Base-by-base conservation (phyloP, 2,888 invertebrate species). In the Mythimna pallens region DNA sequence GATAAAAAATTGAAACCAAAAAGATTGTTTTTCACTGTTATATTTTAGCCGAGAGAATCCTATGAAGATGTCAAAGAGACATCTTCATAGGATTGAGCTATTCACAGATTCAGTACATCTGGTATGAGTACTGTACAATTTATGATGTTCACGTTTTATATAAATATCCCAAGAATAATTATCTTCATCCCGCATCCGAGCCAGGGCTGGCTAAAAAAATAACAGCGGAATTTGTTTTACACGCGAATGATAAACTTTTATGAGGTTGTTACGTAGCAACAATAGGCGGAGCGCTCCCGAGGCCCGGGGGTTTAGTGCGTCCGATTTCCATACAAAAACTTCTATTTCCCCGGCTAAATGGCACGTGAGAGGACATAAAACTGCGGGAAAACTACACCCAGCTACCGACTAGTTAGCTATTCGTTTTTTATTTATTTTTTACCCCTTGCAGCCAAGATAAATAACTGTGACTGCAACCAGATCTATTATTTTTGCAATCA, bases 311-410 rank as follows among this genome's bases (percentile, higher is more conserved):
- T 92, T 94, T 95, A 95, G 93, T 94, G 93, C 95, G 94, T 94
- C 95, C 95, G 94, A 96, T 95, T 96, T 95, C 92, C 95, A 95
- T 96, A 94, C 94, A 96, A 95, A 95, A 96, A 95, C 96, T 95
- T 94, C 95, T 94, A 96, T 96, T 96, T 96, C 96, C 96, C 94
- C 93, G 88, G 86, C 93, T 95, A 96, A 96, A 96, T 96, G 96
- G 93, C 94, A 95, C 95, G 96, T 94, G 94, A 95, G 95, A 93
- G 94, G 87, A 93, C 93, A 96, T 96, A 95, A 96, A 96, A 95
- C 92, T 94, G 90, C 93, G 94, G 93, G 91, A 91, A 93, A 95
- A 94, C 93, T 94, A 93, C 91, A 87, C 89, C 87, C 89, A 90
- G 88, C 90, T 87, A 86, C 88, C 89, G 85, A 85, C 88, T 85